Evolutionary conservation across 2,888 invertebrate genomes (phyloP), one percentile per base, ranked within the genome.

Genomic region (Caenorhabditis sp.): DNA sequence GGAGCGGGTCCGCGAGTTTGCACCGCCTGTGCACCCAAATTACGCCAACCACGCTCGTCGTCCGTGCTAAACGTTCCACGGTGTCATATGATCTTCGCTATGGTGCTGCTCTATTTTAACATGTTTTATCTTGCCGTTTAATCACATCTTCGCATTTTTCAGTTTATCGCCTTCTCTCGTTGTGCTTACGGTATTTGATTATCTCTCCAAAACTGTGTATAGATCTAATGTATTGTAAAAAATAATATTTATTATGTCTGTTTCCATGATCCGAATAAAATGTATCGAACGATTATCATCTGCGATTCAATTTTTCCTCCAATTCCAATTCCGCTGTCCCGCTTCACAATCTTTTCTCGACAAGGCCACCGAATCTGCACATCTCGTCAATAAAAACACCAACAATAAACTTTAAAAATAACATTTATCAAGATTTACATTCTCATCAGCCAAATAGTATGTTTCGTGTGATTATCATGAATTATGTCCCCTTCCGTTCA

Each of bases 1-100:
- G 18, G 98, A 98, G 92, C 97, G 98, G 92, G 97, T 98, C 15
- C 94, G 97, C 47, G 98, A 98, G 93, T 98, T 97, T 93, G 97
- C 97, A 71, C 97, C 98, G 32, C 98, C 98, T 6, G 94, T 96
- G 87, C 95, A 95, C 93, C 95, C 86, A 15, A 72, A 67, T 15
- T 80, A 71, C 50, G 79, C 70, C 1, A 69, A 69, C 61, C 72
- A 68, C 28, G 58, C 69, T 13, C 72, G 70, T 22, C 68, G 74
- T 24, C 77, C 71, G 26, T 82, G 68, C 62, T 65, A 61, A 56
- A 58, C 9, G 5, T 9, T 32, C 32, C 5, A 6, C 32, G 4
- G 5, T 40, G 40, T 40, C 35, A 15, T 44, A 32, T 61, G 47
- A 15, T 67, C 26, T 24, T 50, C 37, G 13, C 24, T 13, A 56